Conservation (phyloP, 2,113 vertebrate genomes). For the Asarcornis scutulata region DNA sequence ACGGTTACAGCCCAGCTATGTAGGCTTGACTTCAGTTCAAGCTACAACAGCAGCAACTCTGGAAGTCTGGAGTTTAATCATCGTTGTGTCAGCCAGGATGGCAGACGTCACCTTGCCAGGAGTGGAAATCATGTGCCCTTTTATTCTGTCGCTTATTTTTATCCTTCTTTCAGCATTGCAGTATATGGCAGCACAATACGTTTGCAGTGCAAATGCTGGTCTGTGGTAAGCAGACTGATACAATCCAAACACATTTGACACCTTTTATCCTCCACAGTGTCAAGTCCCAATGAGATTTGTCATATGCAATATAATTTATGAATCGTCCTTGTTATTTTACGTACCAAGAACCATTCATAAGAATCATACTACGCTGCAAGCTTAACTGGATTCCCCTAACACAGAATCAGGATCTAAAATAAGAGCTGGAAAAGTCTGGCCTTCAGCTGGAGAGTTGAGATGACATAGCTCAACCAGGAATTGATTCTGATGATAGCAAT, state of each 20-base stretch:
- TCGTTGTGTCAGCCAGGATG: constrained; percentile 42
- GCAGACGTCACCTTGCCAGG: constrained; percentile 56
- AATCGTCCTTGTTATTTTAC: constrained; percentile 45
- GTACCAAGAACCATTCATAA: constrained; percentile 47
- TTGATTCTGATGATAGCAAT: neutral
- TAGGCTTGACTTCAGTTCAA: constrained; percentile 48
- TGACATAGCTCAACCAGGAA: neutral
- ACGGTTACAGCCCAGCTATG: constrained; percentile 38
- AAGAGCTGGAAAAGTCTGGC: neutral
- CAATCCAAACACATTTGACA: constrained; percentile 36
- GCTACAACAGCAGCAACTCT: constrained; percentile 25
- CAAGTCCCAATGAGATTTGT: constrained; percentile 53
- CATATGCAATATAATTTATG: constrained; percentile 63
- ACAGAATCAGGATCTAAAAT: neutral
- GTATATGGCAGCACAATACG: neutral
- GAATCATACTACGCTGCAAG: constrained; percentile 29
- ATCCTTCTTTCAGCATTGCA: constrained; percentile 32
- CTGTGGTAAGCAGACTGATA: constrained; percentile 18
- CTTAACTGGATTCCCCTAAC: constrained; percentile 13
- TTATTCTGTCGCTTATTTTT: constrained; percentile 56
- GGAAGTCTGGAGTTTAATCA: constrained; percentile 57
- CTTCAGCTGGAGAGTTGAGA: neutral
- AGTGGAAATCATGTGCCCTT: constrained; percentile 52
- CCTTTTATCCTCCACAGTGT: constrained; percentile 44
- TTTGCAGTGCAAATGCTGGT: constrained; percentile 12